Evolutionary conservation across 1,140 invertebrate genomes (phyloP), one percentile per base, ranked within the genome.

Genomic region (Drosophila virilis): DNA sequence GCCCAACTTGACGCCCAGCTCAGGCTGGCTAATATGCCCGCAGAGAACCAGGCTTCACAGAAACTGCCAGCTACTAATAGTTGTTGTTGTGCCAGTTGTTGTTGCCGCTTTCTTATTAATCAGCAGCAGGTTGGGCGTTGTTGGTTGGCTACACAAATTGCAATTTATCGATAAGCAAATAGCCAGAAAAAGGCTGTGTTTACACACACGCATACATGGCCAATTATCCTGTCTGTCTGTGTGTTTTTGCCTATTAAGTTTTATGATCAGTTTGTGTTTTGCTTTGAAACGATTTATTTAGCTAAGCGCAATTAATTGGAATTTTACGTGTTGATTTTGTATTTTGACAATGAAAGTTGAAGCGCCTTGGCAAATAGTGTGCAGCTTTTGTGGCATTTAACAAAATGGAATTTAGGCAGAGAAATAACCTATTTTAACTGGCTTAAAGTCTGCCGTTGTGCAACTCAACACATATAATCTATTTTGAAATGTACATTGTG

Each of bases 281-380:
- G 84, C 74, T 74, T 84, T 64, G 85, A 89, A 89, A 89, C 84
- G 84, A 89, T 89, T 89, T 89, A 89, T 89, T 89, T 84, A 84
- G 84, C 85, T 89, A 89, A 89, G 80, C 84, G 84, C 74, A 89
- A 89, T 89, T 89, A 89, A 89, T 89, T 84, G 84, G 84, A 89
- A 78, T 89, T 89, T 89, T 89, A 89, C 84, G 84, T 89, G 84
- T 89, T 89, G 84, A 84, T 89, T 89, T 89, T 79, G 69, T 43
- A 54, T 50, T 61, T 64, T 22, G 61, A 51, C 58, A 67, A 64
- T 42, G 10, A 46, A 52, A 57, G 40, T 51, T 66, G 50, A 72
- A 72, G 57, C 55, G 38, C 43, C 38, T 52, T 38, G 35, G 13
- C 37, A 42, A 55, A 48, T 48, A 22, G 10, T 43, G 8, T 9